Evolutionary conservation across 2,888 invertebrate species (phyloP).

Genomic region (Lysandra coridon): DNA sequence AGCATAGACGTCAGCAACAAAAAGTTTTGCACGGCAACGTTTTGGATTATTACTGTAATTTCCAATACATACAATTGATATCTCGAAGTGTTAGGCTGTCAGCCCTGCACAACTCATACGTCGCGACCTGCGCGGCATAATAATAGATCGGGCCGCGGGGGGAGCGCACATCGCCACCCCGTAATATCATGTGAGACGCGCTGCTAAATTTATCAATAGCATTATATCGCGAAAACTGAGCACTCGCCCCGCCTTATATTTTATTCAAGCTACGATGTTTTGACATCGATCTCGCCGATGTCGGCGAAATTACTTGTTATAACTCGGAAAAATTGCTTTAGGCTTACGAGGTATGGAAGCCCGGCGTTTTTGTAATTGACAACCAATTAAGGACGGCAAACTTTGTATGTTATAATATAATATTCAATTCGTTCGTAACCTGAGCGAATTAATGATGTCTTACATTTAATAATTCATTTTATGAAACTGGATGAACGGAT

Average conservation of each 20-base stretch:
- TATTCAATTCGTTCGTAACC: slow-evolving; percentile 10
- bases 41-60: too few species aligned
- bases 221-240: slow-evolving; percentile 66
- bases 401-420: slow-evolving; percentile 8
- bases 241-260: slow-evolving; percentile 62
- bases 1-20: too few species aligned
- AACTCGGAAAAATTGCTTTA: slow-evolving; percentile 39
- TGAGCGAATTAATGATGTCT: background rate
- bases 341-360: slow-evolving; percentile 17
- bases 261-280: slow-evolving; percentile 66
- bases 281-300: slow-evolving; percentile 60
- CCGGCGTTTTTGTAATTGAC: slow-evolving; percentile 19
- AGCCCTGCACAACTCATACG: slow-evolving; percentile 61
- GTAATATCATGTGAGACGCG: slow-evolving; percentile 71
- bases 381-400: slow-evolving; percentile 23
- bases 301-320: slow-evolving; percentile 39
- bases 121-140: slow-evolving; percentile 75
- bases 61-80: background rate
- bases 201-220: slow-evolving; percentile 77
- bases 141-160: slow-evolving; percentile 70
- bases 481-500: background rate
- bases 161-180: slow-evolving; percentile 64
- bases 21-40: too few species aligned
- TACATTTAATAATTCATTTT: background rate
- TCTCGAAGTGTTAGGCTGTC: slow-evolving; percentile 54